Evolutionary conservation across 2,888 invertebrate species (phyloP).

Genomic region (Yponomeuta sedellus): DNA sequence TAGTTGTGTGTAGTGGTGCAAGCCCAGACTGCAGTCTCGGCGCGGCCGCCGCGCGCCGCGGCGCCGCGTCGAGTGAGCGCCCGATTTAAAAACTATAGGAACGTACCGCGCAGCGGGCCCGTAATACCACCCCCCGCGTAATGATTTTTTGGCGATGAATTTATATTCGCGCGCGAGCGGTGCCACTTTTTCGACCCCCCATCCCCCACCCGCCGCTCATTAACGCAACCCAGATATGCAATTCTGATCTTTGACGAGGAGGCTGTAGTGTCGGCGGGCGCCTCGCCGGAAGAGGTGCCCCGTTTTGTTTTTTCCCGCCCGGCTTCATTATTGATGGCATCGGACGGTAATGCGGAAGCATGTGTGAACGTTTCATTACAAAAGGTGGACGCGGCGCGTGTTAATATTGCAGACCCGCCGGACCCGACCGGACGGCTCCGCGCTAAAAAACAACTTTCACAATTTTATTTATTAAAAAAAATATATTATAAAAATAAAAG

Average conservation of each 20-base stretch:
- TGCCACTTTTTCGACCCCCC: conserved; percentile 76
- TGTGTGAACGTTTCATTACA: conserved; percentile 77
- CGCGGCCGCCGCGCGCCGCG: conserved; percentile 62
- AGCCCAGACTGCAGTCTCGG: conserved; percentile 41
- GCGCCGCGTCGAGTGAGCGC: conserved; percentile 70
- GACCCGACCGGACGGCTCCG: conserved; percentile 72
- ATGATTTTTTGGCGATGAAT: conserved; percentile 92
- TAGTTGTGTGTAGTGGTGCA: conserved; percentile 34
- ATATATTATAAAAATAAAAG: conserved; percentile 39
- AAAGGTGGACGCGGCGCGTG: conserved; percentile 74
- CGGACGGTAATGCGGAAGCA: conserved; percentile 77
- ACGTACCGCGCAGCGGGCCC: conserved; percentile 72
- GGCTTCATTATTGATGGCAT: conserved; percentile 78
- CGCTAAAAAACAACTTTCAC: conserved; percentile 49
- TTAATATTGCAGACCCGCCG: conserved; percentile 75
- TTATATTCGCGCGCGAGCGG: conserved; percentile 82
- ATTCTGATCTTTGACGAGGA: conserved; percentile 80
- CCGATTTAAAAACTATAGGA: conserved; percentile 75
- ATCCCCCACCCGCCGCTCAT: conserved; percentile 71
- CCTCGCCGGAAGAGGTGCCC: conserved; percentile 72
- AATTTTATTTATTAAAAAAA: conserved; percentile 11
- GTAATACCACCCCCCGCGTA: conserved; percentile 86
- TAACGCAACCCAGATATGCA: conserved; percentile 81
- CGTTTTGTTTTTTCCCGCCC: conserved; percentile 76
- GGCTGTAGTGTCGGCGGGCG: conserved; percentile 76